Conservation (phyloP, 1,140 invertebrate genomes). For the Bombyx mandarina region DNA sequence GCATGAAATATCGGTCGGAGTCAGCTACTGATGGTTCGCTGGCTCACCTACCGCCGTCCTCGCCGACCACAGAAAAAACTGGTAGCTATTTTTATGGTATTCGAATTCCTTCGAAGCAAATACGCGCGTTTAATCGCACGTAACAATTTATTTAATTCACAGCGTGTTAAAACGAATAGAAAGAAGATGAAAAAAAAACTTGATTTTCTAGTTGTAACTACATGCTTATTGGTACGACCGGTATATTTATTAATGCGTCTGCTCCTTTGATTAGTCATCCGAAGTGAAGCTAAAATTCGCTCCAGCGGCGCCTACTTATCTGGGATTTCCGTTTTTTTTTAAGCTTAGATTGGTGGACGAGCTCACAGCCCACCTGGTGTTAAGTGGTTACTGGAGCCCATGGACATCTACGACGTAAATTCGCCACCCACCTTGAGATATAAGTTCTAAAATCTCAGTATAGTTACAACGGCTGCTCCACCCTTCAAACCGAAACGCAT, state of each 20-base stretch:
- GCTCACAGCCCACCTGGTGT: too few species aligned
- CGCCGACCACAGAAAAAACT: conserved; percentile 31
- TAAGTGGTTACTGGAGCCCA: too few species aligned
- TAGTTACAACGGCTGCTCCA: too few species aligned
- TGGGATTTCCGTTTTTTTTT: conserved; percentile 29
- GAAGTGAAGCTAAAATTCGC: conserved; percentile 21
- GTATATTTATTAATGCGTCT: conserved; percentile 13
- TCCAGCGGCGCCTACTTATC: conserved; percentile 32
- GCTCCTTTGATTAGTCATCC: conserved; percentile 23
- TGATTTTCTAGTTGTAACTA: conserved; percentile 15
- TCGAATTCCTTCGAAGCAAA: conserved; percentile 65
- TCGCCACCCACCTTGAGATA: too few species aligned
- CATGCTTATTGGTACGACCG: conserved; percentile 14
- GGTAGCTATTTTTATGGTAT: conserved; percentile 47
- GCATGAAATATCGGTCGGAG: conserved; percentile 43
- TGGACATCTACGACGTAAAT: too few species aligned
- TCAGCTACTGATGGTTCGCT: conserved; percentile 67
- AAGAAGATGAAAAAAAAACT: conserved; percentile 13
- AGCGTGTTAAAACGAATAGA: conserved; percentile 21
- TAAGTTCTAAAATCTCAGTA: too few species aligned
- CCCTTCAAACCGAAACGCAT: too few species aligned
- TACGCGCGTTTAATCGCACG: conserved; percentile 62
- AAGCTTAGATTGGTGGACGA: conserved; percentile 22
- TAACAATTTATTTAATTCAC: conserved; percentile 58
- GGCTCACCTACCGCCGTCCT: conserved; percentile 56